Conservation (phyloP, 2,888 invertebrate species). For the Chloroclystis v-ata region DNA sequence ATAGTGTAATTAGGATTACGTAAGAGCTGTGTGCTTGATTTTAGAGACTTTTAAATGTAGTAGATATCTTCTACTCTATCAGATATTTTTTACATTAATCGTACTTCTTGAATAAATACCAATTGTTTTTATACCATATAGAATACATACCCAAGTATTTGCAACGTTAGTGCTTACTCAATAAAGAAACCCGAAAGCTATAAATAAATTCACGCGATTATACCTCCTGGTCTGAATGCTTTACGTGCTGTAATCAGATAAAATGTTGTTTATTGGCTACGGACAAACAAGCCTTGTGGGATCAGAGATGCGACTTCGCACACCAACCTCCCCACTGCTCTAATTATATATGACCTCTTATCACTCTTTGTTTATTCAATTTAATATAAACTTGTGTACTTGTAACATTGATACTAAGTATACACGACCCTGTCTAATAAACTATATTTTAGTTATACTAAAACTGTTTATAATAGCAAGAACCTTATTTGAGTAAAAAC, state of each 20-base stretch:
- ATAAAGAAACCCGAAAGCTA: too few relatives aligned
- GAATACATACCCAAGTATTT: too few relatives aligned
- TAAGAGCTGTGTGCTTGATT: background rate
- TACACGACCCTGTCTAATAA: too few relatives aligned
- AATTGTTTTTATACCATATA: too few relatives aligned
- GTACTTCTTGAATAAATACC: too few relatives aligned
- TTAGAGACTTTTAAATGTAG: background rate
- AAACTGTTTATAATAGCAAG: too few relatives aligned
- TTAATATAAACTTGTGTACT: slow-evolving; percentile 12
- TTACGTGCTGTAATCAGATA: slow-evolving; percentile 11
- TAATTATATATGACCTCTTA: slow-evolving; percentile 11
- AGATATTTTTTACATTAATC: too few relatives aligned
- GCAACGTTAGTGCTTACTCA: too few relatives aligned
- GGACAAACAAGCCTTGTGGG: slow-evolving; percentile 5
- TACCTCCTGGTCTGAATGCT: slow-evolving; percentile 9
- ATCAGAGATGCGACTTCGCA: slow-evolving; percentile 3
- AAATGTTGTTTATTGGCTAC: slow-evolving; percentile 11
- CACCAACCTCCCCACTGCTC: slow-evolving; percentile 8
- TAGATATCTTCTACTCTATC: too few relatives aligned
- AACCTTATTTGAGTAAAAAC: too few relatives aligned
- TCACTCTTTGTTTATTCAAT: slow-evolving; percentile 13
- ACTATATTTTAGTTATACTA: too few relatives aligned
- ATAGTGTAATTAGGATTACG: slow-evolving; percentile 2
- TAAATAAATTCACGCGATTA: slow-evolving; percentile 18
- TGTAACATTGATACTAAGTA: slow-evolving; percentile 6